These are phyloP conservation scores for Heliconius himera DNA, from an alignment of 1,140 invertebrate species.

Conservation along the genomic window DNA sequence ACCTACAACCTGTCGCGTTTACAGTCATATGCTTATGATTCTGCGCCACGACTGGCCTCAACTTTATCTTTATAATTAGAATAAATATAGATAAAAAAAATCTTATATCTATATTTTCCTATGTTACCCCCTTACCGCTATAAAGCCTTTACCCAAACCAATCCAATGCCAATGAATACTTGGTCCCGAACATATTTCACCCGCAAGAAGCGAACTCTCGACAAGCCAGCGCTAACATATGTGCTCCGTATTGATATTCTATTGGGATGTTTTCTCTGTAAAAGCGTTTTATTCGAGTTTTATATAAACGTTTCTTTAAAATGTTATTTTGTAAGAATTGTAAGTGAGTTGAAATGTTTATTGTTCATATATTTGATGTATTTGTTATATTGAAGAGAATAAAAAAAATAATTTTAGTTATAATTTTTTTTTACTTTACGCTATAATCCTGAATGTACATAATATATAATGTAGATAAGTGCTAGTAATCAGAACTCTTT, in stretches of 20 bases:
- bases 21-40: too few relatives aligned
- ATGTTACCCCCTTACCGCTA: background rate
- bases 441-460: too few relatives aligned
- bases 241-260: conserved; percentile 2
- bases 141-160: background rate
- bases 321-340: background rate
- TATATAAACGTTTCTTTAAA: conserved; percentile 7
- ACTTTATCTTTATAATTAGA: too few relatives aligned
- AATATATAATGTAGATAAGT: too few relatives aligned
- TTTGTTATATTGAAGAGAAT: background rate
- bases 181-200: background rate
- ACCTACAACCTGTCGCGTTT: too few relatives aligned
- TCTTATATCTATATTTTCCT: background rate
- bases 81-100: too few relatives aligned
- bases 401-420: background rate
- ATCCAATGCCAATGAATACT: conserved; percentile 1
- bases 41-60: too few relatives aligned
- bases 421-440: background rate
- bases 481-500: too few relatives aligned
- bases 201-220: background rate
- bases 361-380: background rate
- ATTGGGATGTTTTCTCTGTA: conserved; percentile 6
- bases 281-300: background rate
- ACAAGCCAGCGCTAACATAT: conserved; percentile 4
- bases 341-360: background rate